Percentiles rank a stretch among this genome's conserved stretches.
Conservation (phyloP, 2,113 vertebrate species). For the Balaeniceps rex region DNA sequence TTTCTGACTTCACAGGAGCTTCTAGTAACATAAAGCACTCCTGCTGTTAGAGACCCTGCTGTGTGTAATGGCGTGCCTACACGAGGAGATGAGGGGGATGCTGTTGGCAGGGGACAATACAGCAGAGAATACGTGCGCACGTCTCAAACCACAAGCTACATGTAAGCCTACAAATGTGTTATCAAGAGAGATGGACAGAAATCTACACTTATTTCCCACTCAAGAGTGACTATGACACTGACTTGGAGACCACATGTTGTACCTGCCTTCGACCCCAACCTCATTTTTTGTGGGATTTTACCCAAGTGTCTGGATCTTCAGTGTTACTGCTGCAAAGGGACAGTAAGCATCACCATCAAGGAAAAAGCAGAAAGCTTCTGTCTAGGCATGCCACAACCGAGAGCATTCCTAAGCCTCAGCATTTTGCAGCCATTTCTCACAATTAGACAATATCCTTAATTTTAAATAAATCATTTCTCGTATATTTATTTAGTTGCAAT, state of each 20-base stretch:
- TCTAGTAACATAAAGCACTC: background rate
- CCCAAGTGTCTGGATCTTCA: background rate
- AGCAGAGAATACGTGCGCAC: rapidly evolving
- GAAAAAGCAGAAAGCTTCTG: background rate
- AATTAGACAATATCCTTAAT: background rate
- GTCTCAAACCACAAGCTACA: background rate
- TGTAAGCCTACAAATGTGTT: background rate
- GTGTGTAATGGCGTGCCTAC: background rate
- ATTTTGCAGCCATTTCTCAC: background rate
- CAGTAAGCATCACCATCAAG: background rate
- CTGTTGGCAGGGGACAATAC: background rate
- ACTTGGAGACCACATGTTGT: background rate
- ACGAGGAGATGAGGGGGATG: background rate
- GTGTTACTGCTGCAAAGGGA: background rate
- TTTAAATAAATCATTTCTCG: background rate
- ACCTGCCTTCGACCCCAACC: background rate
- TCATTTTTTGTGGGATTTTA: background rate
- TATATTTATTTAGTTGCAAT: background rate
- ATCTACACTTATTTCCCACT: background rate
- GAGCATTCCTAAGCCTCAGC: background rate
- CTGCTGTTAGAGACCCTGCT: background rate
- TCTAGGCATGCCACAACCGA: background rate
- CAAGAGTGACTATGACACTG: rapidly evolving
- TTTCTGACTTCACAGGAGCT: background rate
- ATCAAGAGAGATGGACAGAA: background rate